Conservation (phyloP, 2,888 invertebrate genomes). For the Girardia tigrina region DNA sequence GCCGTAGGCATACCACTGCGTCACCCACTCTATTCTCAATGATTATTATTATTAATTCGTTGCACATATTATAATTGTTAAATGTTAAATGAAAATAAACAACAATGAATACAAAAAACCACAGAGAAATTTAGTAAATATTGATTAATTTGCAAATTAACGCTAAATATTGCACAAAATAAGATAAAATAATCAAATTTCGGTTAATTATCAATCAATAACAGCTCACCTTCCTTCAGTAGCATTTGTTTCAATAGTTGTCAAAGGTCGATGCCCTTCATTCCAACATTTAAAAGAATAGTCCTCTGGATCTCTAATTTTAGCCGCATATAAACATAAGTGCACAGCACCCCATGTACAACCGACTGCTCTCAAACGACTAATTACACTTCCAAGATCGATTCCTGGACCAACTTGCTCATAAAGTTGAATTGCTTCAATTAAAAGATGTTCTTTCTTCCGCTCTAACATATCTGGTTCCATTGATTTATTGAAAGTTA, state of each 20-base stretch:
- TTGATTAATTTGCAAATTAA: too few relatives aligned
- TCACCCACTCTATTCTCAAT: too few relatives aligned
- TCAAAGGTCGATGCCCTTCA: constrained; percentile 60
- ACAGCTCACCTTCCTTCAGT: constrained; percentile 32
- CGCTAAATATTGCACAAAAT: too few relatives aligned
- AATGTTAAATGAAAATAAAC: too few relatives aligned
- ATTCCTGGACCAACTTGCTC: constrained; percentile 64
- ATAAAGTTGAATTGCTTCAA: constrained; percentile 6
- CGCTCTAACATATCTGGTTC: not conserved
- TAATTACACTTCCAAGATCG: constrained; percentile 69
- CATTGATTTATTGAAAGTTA: not conserved
- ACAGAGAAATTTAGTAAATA: too few relatives aligned
- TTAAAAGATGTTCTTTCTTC: not conserved
- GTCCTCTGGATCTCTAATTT: constrained; percentile 70
- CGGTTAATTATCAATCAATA: too few relatives aligned
- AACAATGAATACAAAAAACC: too few relatives aligned
- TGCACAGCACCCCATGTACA: constrained; percentile 79
- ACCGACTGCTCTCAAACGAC: constrained; percentile 62
- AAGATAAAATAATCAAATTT: too few relatives aligned
- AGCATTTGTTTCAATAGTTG: not conserved
- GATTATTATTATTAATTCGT: too few relatives aligned
- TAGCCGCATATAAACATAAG: constrained; percentile 68
- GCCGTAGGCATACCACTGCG: too few relatives aligned
- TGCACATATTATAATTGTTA: too few relatives aligned
- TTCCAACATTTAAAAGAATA: constrained; percentile 73